Percentiles rank a stretch among this genome's conserved stretches.
Evolutionary conservation across 2,888 invertebrate species (phyloP).

Genomic region (Elegia similella): DNA sequence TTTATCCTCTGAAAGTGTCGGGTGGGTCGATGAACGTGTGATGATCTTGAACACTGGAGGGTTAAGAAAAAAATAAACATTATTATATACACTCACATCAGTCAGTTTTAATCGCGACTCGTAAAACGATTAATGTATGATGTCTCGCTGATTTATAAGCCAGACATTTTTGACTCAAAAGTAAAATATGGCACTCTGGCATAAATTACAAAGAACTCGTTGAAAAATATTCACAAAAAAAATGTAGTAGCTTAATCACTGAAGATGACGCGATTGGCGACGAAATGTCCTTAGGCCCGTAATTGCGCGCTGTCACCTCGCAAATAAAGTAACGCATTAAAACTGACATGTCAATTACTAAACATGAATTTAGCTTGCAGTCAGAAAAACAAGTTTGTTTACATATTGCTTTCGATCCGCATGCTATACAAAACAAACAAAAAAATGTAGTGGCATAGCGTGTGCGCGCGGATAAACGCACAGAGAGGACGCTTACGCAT

Average conservation of each 20-base stretch:
- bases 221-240: not conserved
- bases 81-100: constrained; percentile 40
- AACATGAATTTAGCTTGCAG: constrained; percentile 3
- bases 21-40: constrained; percentile 60
- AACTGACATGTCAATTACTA: constrained; percentile 12
- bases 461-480: not conserved
- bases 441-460: not conserved
- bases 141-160: constrained; percentile 43
- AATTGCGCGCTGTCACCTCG: constrained; percentile 4
- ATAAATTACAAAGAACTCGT: constrained; percentile 1
- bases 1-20: constrained; percentile 51
- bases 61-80: constrained; percentile 26
- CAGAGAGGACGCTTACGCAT: constrained; percentile 45
- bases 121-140: constrained; percentile 48
- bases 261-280: constrained; percentile 3
- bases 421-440: constrained; percentile 5
- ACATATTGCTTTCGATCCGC: constrained; percentile 3
- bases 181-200: constrained; percentile 21
- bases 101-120: constrained; percentile 48
- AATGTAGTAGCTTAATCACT: constrained; percentile 6
- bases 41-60: constrained; percentile 52
- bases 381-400: constrained; percentile 5
- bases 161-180: constrained; percentile 28
- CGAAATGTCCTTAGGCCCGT: not conserved
- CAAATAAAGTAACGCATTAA: not conserved